Evolutionary conservation across 2,113 vertebrate species (phyloP).

Genomic region (Paramisgurnus dabryanus): DNA sequence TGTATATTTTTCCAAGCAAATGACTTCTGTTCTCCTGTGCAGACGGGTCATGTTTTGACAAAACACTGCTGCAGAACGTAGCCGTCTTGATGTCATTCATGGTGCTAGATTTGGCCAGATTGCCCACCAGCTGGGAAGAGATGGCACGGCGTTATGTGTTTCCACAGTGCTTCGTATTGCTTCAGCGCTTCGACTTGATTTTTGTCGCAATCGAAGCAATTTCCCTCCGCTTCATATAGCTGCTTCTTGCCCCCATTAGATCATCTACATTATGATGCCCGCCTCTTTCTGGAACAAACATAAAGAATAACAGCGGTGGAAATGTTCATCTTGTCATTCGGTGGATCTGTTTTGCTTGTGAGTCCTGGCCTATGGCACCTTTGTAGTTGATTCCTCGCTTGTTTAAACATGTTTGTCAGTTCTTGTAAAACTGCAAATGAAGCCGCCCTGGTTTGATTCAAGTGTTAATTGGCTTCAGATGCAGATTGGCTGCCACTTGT

Average conservation of each 20-base stretch:
- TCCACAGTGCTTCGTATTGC: constrained; percentile 26
- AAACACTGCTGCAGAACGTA: neutral
- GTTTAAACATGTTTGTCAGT: constrained; percentile 53
- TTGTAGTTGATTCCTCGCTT: constrained; percentile 56
- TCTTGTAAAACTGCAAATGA: constrained; percentile 60
- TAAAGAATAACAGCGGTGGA: neutral
- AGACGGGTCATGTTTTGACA: constrained; percentile 42
- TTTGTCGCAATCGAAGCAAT: constrained; percentile 53
- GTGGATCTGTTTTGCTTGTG: constrained; percentile 24
- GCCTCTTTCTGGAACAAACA: constrained; percentile 13
- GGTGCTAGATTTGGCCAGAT: constrained; percentile 44
- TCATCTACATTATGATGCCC: constrained; percentile 16
- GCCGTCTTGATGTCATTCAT: constrained; percentile 19
- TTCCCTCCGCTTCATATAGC: constrained; percentile 34
- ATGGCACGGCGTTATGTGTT: constrained; percentile 37
- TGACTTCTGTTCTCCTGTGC: constrained; percentile 16
- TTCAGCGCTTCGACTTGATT: constrained; percentile 30
- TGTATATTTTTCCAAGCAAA: neutral
- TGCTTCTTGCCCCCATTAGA: constrained; percentile 40
- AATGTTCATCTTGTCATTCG: constrained; percentile 3
- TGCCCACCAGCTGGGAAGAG: constrained; percentile 54
- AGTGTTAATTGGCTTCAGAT: constrained; percentile 61
- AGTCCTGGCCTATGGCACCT: constrained; percentile 45
- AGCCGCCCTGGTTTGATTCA: constrained; percentile 49
- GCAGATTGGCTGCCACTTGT: constrained; percentile 30